Conservation (phyloP, 2,113 vertebrate genomes). For the Rhegmatorhina hoffmannsi region DNA sequence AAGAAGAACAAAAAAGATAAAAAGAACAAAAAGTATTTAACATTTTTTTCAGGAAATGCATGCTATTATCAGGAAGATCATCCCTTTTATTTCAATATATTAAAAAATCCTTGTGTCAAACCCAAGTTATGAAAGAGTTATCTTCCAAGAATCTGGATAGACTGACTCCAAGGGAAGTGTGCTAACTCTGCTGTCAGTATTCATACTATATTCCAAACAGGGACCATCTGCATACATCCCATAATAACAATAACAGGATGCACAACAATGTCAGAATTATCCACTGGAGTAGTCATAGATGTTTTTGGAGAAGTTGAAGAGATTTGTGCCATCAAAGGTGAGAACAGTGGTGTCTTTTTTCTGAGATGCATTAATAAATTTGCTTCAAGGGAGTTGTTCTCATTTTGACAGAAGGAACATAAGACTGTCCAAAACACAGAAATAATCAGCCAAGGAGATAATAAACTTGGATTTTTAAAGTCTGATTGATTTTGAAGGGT, state of each 20-base stretch:
- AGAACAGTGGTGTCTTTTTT: neutral
- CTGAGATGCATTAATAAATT: neutral
- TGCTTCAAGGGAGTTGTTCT: neutral
- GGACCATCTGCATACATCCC: neutral
- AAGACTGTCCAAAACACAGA: neutral
- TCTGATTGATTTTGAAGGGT: neutral
- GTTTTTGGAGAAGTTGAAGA: neutral
- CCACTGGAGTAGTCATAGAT: neutral
- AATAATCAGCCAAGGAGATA: neutral
- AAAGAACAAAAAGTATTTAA: neutral
- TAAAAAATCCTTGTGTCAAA: neutral
- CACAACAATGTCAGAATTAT: neutral
- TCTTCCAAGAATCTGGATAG: neutral
- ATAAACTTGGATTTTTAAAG: neutral
- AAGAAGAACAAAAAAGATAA: neutral
- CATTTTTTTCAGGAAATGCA: neutral
- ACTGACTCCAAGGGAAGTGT: neutral
- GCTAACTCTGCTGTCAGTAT: neutral
- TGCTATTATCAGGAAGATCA: neutral
- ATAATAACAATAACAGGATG: neutral
- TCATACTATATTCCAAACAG: neutral
- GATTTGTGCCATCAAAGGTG: neutral
- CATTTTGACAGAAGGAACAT: neutral
- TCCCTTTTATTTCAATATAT: neutral
- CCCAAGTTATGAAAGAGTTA: neutral